phyloP scores from a whole-genome alignment of 2,888 invertebrate genomes.

The Protodeltote pygarga region DNA sequence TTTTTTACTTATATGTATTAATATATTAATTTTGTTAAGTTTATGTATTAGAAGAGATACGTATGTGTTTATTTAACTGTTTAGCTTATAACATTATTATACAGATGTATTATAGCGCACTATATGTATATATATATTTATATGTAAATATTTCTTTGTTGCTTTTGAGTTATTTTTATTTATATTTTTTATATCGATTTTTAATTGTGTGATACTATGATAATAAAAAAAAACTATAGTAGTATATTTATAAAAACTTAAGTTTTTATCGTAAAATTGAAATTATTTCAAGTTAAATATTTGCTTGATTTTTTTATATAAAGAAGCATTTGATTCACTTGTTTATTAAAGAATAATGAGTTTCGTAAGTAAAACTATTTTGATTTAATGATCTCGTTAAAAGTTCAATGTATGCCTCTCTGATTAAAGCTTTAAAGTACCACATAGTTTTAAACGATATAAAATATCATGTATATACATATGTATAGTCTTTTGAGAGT shows the following conservation, averaged over 20 bases:
- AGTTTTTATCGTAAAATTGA: too few species aligned
- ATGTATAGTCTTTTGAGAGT: slow-evolving; percentile 32
- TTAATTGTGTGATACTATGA: slow-evolving; percentile 12
- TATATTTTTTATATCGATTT: slow-evolving; percentile 40
- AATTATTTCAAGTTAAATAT: too few species aligned
- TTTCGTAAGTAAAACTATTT: too few species aligned
- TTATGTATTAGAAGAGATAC: slow-evolving; percentile 21
- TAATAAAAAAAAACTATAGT: too few species aligned
- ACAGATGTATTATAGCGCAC: slow-evolving; percentile 42
- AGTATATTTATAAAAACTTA: too few species aligned
- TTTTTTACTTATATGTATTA: slow-evolving; percentile 38
- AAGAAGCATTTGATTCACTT: too few species aligned
- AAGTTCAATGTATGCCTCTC: too few species aligned
- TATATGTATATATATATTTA: slow-evolving; percentile 48
- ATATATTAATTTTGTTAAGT: slow-evolving; percentile 42
- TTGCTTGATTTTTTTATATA: too few species aligned
- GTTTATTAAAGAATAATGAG: too few species aligned
- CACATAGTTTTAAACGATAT: slow-evolving; percentile 5
- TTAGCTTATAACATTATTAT: slow-evolving; percentile 32
- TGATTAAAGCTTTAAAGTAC: neutral
- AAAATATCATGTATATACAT: slow-evolving; percentile 37
- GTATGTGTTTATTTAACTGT: slow-evolving; percentile 40
- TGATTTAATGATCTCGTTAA: too few species aligned
- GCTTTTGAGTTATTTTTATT: slow-evolving; percentile 39
- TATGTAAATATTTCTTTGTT: slow-evolving; percentile 56